Evolutionary conservation across 2,888 invertebrate species (phyloP).

Genomic region (Acronicta aceris): DNA sequence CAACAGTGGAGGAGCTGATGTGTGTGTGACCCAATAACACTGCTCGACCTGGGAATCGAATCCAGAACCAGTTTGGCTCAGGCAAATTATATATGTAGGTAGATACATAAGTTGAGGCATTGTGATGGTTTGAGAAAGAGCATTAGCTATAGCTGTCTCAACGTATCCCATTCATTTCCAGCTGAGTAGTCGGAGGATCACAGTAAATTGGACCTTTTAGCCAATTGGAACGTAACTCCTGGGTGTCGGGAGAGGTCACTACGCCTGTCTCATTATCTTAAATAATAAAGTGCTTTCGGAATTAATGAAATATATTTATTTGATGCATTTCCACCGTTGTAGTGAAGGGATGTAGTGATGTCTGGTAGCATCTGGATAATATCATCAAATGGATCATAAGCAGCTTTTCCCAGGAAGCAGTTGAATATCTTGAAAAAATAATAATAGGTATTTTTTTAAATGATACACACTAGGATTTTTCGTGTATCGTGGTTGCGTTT

Average conservation of each 20-base stretch:
- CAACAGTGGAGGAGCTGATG: no score
- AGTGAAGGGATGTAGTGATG: not conserved
- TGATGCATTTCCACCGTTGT: constrained; percentile 20
- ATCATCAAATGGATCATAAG: no score
- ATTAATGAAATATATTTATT: constrained; percentile 41
- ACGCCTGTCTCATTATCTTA: constrained; percentile 45
- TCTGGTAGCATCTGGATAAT: not conserved
- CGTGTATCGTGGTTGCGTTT: no score
- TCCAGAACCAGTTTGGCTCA: no score
- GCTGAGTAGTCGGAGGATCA: constrained; percentile 33
- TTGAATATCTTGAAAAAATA: no score
- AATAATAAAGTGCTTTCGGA: constrained; percentile 50
- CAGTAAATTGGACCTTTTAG: constrained; percentile 46
- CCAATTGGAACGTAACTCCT: constrained; percentile 41
- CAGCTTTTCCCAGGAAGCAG: no score
- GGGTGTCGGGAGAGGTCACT: constrained; percentile 35
- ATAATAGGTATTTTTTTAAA: no score
- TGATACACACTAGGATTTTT: no score
- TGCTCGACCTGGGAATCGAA: no score
- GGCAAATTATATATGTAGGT: no score
- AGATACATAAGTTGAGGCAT: not conserved
- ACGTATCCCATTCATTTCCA: constrained; percentile 28
- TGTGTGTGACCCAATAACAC: no score
- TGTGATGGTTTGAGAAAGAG: not conserved
- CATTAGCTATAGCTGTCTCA: constrained; percentile 13